Conservation (phyloP, 2,888 invertebrate genomes). For the Melinaea menophilus region DNA sequence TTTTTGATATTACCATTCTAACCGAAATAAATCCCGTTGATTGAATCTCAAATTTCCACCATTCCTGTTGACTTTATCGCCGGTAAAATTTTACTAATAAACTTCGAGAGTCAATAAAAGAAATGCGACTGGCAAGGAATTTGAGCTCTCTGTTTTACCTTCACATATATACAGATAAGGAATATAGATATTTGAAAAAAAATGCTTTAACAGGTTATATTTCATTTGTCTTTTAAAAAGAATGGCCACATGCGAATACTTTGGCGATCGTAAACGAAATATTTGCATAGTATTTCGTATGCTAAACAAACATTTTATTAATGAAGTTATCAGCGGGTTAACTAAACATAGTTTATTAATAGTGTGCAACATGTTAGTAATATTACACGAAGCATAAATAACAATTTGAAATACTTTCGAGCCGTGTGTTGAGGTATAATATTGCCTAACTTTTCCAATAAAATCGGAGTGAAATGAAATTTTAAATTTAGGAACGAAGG, state of each 20-base stretch:
- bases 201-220: background rate
- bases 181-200: conserved; percentile 12
- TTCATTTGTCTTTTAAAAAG: too few relatives aligned
- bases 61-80: conserved; percentile 32
- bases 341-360: too few relatives aligned
- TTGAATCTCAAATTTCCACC: background rate
- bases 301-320: too few relatives aligned
- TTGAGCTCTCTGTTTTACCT: conserved; percentile 50
- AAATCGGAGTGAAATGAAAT: conserved; percentile 72
- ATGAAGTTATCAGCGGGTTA: too few relatives aligned
- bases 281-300: too few relatives aligned
- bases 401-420: conserved; percentile 17
- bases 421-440: conserved; percentile 45
- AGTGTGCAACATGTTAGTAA: too few relatives aligned
- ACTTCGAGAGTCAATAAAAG: conserved; percentile 68
- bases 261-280: too few relatives aligned
- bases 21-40: conserved; percentile 3
- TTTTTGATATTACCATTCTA: background rate
- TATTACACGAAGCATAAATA: too few relatives aligned
- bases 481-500: conserved; percentile 62
- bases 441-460: conserved; percentile 73
- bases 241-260: too few relatives aligned
- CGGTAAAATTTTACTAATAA: conserved; percentile 66
- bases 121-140: conserved; percentile 58
- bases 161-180: conserved; percentile 38